These are phyloP conservation scores for Propithecus coquereli DNA, from an alignment of 2,113 vertebrate species.

Conservation along the genomic window DNA sequence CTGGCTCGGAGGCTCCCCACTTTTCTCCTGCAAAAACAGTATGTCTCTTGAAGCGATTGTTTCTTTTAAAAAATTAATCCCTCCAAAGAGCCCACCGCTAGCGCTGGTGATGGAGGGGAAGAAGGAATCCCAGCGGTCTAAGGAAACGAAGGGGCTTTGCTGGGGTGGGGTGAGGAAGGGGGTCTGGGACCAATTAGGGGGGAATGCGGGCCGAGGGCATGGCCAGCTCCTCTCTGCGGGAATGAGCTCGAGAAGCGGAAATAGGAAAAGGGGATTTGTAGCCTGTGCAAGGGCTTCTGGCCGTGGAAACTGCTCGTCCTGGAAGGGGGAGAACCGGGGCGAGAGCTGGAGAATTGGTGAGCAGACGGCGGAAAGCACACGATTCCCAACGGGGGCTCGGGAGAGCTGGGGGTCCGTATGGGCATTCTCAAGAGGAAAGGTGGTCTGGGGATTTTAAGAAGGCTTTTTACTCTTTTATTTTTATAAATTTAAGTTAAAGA, in stretches of 20 bases:
- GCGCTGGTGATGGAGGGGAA: background rate
- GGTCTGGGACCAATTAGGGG: background rate
- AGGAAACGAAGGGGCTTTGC: rapidly evolving
- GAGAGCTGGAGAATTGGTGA: background rate
- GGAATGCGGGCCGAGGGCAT: rapidly evolving
- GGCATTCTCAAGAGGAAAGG: background rate
- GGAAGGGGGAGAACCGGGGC: background rate
- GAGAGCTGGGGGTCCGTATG: background rate
- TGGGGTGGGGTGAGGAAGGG: background rate
- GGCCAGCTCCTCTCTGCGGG: background rate
- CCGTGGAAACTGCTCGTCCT: rapidly evolving
- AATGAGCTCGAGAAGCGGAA: rapidly evolving
- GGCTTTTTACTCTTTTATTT: no score
- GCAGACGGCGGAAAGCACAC: rapidly evolving
- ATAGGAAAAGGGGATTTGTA: background rate
- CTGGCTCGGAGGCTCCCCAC: background rate
- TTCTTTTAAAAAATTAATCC: background rate
- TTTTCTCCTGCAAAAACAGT: background rate
- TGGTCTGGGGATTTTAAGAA: background rate
- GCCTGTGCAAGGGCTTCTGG: background rate
- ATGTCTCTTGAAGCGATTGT: background rate
- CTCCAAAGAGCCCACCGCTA: background rate
- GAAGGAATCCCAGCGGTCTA: background rate
- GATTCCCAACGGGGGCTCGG: rapidly evolving
- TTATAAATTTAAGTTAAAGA: background rate